phyloP scores from a whole-genome alignment of 2,797 vertebrate genomes.

The Smutsia gigantea region DNA sequence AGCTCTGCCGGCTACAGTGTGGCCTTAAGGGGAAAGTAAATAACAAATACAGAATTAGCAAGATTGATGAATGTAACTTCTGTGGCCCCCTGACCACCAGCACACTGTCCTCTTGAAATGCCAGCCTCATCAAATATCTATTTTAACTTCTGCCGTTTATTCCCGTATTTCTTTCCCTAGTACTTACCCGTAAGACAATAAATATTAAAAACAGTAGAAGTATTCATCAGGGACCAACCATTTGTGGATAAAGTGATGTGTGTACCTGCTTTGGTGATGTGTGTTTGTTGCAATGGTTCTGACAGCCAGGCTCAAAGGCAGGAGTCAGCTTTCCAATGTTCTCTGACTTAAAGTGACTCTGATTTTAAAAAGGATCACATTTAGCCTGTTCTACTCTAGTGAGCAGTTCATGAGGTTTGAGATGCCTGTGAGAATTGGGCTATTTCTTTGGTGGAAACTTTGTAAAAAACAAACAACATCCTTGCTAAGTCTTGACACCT shows the following conservation, averaged over 20 bases:
- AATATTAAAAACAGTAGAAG: neutral
- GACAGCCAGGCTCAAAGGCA: neutral
- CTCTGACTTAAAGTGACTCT: slow-evolving; percentile 44
- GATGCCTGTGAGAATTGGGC: slow-evolving; percentile 33
- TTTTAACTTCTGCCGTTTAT: neutral
- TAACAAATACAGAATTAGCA: neutral
- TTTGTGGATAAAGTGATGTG: neutral
- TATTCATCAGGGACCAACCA: neutral
- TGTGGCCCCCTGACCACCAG: neutral
- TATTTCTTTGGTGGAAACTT: slow-evolving; percentile 23
- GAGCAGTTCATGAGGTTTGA: slow-evolving; percentile 58
- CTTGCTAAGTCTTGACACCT: neutral
- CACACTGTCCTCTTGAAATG: neutral
- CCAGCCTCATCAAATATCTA: neutral
- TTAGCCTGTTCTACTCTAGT: neutral
- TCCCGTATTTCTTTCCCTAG: neutral
- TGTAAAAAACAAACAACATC: slow-evolving; percentile 25
- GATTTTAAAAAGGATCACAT: neutral
- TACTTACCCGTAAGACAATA: neutral
- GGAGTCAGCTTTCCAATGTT: neutral
- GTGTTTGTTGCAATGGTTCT: slow-evolving; percentile 22
- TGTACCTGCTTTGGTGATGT: neutral
- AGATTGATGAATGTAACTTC: neutral
- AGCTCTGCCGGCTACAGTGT: neutral
- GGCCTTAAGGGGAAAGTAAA: neutral